Percentiles rank a stretch among this genome's conserved stretches.
Conservation (phyloP, 2,888 invertebrate species). For the Drosophila colorata region DNA sequence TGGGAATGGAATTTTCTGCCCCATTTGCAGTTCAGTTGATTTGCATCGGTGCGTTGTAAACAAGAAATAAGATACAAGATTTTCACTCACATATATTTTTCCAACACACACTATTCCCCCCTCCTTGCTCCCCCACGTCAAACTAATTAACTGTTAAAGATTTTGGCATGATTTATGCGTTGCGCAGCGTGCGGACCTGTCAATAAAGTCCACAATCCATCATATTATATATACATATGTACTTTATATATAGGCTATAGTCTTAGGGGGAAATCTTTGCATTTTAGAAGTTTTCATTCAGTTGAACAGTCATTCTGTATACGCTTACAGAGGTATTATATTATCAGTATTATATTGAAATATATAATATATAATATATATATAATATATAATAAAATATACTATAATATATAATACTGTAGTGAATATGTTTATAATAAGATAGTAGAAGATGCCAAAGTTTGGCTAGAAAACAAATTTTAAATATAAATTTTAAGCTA, state of each 20-base stretch:
- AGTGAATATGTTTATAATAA: too few species aligned
- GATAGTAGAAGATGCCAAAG: too few species aligned
- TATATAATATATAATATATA: too few species aligned
- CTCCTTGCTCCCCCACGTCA: background rate
- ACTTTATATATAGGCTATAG: background rate
- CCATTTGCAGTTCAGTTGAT: constrained; percentile 63
- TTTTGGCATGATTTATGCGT: constrained; percentile 46
- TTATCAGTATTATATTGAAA: too few species aligned
- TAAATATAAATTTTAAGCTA: too few species aligned
- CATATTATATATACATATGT: constrained; percentile 8
- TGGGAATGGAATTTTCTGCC: constrained; percentile 62
- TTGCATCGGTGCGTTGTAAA: constrained; percentile 52
- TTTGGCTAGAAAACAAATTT: too few species aligned
- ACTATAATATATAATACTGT: too few species aligned
- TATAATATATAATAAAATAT: too few species aligned
- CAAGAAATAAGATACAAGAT: constrained; percentile 26
- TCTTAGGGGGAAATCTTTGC: constrained; percentile 5
- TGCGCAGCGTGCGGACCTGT: constrained; percentile 32
- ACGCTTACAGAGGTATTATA: background rate
- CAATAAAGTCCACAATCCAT: constrained; percentile 35
- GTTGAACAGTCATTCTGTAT: background rate
- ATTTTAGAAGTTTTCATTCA: background rate
- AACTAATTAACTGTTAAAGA: constrained; percentile 39
- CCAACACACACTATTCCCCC: too few species aligned
- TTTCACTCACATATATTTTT: constrained; percentile 12